Conservation (phyloP, 2,888 invertebrate species). For the Teinopalpus imperialis region DNA sequence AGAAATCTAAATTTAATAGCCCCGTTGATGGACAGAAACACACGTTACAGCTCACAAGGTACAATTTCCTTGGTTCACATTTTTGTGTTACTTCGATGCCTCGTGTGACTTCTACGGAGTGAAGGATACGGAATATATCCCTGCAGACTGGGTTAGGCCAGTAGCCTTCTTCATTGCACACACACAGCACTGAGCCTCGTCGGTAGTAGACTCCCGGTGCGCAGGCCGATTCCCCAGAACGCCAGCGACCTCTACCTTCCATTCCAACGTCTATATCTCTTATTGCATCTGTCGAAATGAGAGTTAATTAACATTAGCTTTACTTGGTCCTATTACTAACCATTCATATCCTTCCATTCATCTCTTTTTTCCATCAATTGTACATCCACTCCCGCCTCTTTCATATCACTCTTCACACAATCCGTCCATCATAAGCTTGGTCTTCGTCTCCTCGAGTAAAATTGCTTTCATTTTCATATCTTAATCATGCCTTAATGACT, state of each 20-base stretch:
- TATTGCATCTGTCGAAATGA: constrained; percentile 52
- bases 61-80: constrained; percentile 51
- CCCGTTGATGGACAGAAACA: constrained; percentile 56
- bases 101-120: constrained; percentile 44
- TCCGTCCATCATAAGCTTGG: too few relatives aligned
- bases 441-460: too few relatives aligned
- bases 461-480: too few relatives aligned
- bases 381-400: too few relatives aligned
- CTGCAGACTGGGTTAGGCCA: constrained; percentile 70
- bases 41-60: constrained; percentile 60
- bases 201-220: constrained; percentile 55
- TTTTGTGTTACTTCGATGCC: constrained; percentile 34
- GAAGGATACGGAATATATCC: constrained; percentile 55
- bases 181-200: constrained; percentile 49
- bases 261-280: constrained; percentile 59
- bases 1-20: constrained; percentile 43
- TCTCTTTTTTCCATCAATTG: too few relatives aligned
- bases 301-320: too few relatives aligned
- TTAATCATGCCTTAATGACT: too few relatives aligned
- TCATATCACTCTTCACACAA: too few relatives aligned
- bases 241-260: constrained; percentile 66
- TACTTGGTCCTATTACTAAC: too few relatives aligned
- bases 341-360: too few relatives aligned
- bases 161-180: constrained; percentile 58
- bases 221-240: constrained; percentile 45